phyloP scores from a whole-genome alignment of 2,797 vertebrate genomes.

The Gallinago nigripennis region DNA sequence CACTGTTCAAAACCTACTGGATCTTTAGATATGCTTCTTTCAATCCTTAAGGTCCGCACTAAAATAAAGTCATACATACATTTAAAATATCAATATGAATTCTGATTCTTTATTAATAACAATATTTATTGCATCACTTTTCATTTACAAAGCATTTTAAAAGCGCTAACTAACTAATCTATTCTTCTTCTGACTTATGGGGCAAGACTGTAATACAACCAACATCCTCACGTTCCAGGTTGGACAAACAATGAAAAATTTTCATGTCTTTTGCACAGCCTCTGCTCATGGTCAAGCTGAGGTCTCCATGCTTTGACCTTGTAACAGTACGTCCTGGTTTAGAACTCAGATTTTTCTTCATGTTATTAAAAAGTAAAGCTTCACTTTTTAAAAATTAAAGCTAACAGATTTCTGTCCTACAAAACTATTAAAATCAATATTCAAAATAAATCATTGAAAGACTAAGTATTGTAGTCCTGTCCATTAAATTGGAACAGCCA shows the following conservation, averaged over 20 bases:
- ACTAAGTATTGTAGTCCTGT: neutral
- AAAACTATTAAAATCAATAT: neutral
- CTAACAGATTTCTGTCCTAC: neutral
- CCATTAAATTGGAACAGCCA: neutral
- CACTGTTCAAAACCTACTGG: constrained; percentile 84
- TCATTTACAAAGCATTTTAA: neutral
- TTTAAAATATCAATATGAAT: neutral
- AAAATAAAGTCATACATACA: neutral
- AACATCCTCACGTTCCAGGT: neutral
- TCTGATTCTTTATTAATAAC: neutral
- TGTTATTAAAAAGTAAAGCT: neutral
- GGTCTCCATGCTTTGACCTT: neutral
- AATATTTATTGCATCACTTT: neutral
- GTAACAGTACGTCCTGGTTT: neutral
- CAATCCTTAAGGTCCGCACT: constrained; percentile 89
- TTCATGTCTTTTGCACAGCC: neutral
- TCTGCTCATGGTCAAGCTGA: neutral
- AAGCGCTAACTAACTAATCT: neutral
- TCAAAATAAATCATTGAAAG: neutral
- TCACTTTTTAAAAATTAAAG: neutral
- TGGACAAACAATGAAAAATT: neutral
- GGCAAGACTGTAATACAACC: neutral
- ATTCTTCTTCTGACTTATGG: neutral
- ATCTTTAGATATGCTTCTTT: constrained; percentile 83
- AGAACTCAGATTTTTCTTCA: neutral